Evolutionary conservation across 2,888 invertebrate genomes (phyloP), one percentile per base, ranked within the genome.

Genomic region (Taphrorychus bicolor): DNA sequence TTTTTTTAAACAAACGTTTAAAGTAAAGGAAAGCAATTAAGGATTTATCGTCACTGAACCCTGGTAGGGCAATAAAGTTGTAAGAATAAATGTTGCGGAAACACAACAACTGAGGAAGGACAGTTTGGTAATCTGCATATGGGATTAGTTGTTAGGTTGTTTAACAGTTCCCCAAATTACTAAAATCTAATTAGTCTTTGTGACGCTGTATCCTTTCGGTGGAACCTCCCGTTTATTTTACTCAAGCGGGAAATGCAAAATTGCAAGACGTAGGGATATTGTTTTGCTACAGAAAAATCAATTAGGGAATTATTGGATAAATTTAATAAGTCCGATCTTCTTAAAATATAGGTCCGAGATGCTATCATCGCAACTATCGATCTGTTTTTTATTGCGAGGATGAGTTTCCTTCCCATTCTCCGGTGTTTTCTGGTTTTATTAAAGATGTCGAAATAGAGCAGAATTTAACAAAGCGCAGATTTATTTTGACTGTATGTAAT

Each of bases 301-400:
- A 52, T 52, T 52, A 7, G 23, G 3, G 11, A 45, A 17, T 59
- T 17, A 59, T 45, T 17, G 24, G 24, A 22, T 23, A 48, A 59
- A 49, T 51, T 40, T 18, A 51, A 48, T 24, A 51, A 24, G 49
- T 23, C 49, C 24, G 51, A 51, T 23, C 32, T 32, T 32, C 32
- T 32, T 32, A 32, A 32, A 32, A 32, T 32, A 3, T 32, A 32
- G 32, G 32, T 32, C 32, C 32, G 32, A 32, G 32, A 32, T 32
- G 11, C 32, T 32, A 32, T 32, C 32, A 11, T 32, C 32, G 1
- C 32, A 59, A 32, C 21, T 59, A 59, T 59, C 45, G 59, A 59
- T 59, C 59, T 51, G 51, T 59, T 59, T 59, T 59, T 59, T 40
- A 51, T 59, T 59, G 48, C 59, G 24, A 59, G 32, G 24, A 19